phyloP scores from a whole-genome alignment of 2,888 invertebrate species.

The Linyphia triangularis region DNA sequence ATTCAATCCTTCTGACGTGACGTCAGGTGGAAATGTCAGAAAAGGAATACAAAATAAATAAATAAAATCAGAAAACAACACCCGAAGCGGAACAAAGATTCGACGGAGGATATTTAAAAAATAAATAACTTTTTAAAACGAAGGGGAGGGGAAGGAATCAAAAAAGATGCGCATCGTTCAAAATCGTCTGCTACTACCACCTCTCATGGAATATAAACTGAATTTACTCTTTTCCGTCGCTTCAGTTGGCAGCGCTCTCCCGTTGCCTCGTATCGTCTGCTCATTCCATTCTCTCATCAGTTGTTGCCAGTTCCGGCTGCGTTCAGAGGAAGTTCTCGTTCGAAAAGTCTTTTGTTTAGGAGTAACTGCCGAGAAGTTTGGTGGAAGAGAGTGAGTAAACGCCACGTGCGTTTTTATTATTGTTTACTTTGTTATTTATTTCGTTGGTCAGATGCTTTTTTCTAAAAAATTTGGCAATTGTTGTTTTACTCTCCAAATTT shows the following conservation, averaged over 20 bases:
- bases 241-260: constrained; percentile 60
- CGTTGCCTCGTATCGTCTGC: constrained; percentile 37
- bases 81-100: constrained; percentile 16
- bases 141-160: not conserved
- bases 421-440: not conserved
- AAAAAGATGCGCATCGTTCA: constrained; percentile 55
- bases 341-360: constrained; percentile 11
- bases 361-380: constrained; percentile 7
- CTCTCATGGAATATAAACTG: constrained; percentile 49
- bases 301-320: not conserved
- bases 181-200: constrained; percentile 40
- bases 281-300: constrained; percentile 13
- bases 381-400: constrained; percentile 16
- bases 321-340: constrained; percentile 25
- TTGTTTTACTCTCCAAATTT: not conserved
- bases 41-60: constrained; percentile 1
- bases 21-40: constrained; percentile 30
- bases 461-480: not conserved
- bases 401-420: constrained; percentile 14
- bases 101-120: constrained; percentile 12
- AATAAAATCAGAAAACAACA: constrained; percentile 8
- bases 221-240: constrained; percentile 46
- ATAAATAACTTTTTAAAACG: not conserved
- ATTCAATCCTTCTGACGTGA: constrained; percentile 10
- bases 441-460: not conserved